These are phyloP conservation scores for Timema podura DNA, from an alignment of 2,888 invertebrate species.

Conservation along the genomic window DNA sequence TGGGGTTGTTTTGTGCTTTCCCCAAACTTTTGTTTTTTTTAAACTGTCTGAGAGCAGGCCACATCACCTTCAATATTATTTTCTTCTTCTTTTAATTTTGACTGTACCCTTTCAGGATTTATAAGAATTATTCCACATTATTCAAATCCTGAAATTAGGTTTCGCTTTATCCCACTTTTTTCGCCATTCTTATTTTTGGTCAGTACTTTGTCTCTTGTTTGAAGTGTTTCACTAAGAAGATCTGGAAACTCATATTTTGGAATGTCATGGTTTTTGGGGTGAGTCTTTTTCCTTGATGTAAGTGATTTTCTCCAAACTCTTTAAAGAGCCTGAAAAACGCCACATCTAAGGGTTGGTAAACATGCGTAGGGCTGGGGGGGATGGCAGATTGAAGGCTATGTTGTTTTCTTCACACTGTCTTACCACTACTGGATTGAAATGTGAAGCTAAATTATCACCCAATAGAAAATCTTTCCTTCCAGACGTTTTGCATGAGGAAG, in stretches of 20 bases:
- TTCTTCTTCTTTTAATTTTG: neutral
- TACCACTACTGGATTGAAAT: conserved; percentile 35
- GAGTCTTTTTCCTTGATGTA: neutral
- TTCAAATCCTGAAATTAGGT: neutral
- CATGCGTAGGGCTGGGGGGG: neutral
- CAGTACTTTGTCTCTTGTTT: neutral
- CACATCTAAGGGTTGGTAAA: neutral
- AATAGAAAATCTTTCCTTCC: conserved; percentile 36
- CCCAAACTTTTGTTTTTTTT: neutral
- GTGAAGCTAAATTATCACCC: conserved; percentile 39
- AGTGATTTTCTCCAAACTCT: neutral
- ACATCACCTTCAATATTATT: neutral
- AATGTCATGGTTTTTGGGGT: neutral
- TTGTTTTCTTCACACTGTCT: conserved; percentile 36
- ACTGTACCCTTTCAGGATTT: neutral
- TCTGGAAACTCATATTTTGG: conserved; percentile 11
- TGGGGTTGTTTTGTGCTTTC: neutral
- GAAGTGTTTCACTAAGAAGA: neutral
- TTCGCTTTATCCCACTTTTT: neutral
- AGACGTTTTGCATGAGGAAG: conserved; percentile 33
- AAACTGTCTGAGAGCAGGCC: neutral
- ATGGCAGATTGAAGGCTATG: conserved; percentile 38
- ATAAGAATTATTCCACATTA: neutral
- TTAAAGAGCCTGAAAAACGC: conserved; percentile 10
- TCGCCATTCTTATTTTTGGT: neutral